Percentiles rank a stretch among this genome's conserved stretches.
Conservation (phyloP, 2,113 vertebrate species). For the Corythornis vintsioides region DNA sequence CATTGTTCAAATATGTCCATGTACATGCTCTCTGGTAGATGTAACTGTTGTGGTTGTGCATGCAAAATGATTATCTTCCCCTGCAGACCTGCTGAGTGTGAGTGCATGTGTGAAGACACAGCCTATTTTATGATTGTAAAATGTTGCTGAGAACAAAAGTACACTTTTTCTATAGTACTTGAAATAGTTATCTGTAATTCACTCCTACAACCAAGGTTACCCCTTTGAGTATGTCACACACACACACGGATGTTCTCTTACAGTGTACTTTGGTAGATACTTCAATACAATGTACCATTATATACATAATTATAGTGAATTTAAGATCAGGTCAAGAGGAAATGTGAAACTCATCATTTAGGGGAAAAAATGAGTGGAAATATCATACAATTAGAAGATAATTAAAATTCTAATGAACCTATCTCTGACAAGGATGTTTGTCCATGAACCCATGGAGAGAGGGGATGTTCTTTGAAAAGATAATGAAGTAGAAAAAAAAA, state of each 20-base stretch:
- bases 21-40: neutral
- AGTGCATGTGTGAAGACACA: neutral
- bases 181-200: neutral
- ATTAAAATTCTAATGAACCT: conserved; percentile 36
- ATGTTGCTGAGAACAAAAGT: neutral
- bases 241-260: neutral
- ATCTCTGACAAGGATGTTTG: neutral
- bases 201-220: neutral
- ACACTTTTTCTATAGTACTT: neutral
- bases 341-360: neutral
- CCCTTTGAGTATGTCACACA: neutral
- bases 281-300: neutral
- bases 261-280: neutral
- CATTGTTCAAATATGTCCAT: neutral
- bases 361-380: neutral
- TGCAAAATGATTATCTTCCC: neutral
- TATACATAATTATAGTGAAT: neutral
- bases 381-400: conserved; percentile 18
- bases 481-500: neutral
- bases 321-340: conserved; percentile 36
- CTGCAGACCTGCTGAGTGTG: neutral
- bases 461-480: neutral
- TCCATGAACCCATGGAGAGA: neutral
- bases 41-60: neutral
- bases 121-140: neutral